Evolutionary conservation across 2,888 invertebrate genomes (phyloP).

Genomic region (Synergus laeviventris): DNA sequence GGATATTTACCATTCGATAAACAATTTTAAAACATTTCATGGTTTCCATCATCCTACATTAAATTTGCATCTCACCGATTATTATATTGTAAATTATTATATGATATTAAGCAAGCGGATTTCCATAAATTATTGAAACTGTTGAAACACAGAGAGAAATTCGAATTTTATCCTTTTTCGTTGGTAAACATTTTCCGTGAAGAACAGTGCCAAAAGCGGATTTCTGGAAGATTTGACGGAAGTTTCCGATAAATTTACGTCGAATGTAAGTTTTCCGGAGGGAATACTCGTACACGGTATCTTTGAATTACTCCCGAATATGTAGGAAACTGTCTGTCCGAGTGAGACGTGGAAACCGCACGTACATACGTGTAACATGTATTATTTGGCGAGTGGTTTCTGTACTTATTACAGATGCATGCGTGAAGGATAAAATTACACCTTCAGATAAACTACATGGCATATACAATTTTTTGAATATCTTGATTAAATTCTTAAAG

Average conservation of each 20-base stretch:
- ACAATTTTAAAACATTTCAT: too few species aligned
- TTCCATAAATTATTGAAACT: background rate
- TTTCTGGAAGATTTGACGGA: background rate
- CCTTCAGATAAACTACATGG: too few species aligned
- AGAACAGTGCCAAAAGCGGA: background rate
- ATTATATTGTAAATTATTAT: background rate
- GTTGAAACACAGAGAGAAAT: background rate
- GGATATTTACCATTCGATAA: too few species aligned
- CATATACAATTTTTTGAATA: too few species aligned
- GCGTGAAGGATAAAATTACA: too few species aligned
- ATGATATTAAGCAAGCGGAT: background rate
- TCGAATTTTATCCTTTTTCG: background rate
- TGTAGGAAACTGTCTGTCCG: slow-evolving; percentile 11
- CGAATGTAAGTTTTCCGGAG: background rate
- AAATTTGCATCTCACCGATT: background rate
- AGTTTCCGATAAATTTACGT: slow-evolving; percentile 7
- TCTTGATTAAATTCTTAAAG: too few species aligned
- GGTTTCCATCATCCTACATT: background rate
- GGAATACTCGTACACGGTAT: background rate
- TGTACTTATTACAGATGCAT: background rate
- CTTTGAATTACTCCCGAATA: slow-evolving; percentile 11
- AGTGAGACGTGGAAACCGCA: background rate
- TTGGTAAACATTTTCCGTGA: background rate
- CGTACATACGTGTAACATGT: too few species aligned
- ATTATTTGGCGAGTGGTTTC: background rate